Conservation (phyloP, 30 jellyfish, hydroid and myxozoan genomes). For the Phacellophora camtschatica region DNA sequence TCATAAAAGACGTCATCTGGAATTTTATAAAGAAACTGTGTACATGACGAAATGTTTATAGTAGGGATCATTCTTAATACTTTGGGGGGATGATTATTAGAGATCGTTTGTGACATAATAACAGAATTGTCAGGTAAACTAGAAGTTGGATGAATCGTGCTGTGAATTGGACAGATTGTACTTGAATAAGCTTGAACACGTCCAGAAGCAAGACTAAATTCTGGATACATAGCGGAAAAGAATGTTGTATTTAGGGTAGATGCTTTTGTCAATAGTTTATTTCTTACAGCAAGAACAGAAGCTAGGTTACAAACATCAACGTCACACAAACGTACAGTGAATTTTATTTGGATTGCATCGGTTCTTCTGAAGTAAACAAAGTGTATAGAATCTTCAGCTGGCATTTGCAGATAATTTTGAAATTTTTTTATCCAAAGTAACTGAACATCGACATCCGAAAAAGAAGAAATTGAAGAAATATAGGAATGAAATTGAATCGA, state of each 20-base stretch:
- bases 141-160: background rate
- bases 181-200: background rate
- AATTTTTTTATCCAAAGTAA: conserved; percentile 48
- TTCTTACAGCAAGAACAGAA: background rate
- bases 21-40: conserved; percentile 14
- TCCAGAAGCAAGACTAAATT: conserved; percentile 74
- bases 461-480: conserved; percentile 15
- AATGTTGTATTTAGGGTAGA: conserved; percentile 60
- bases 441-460: conserved; percentile 51
- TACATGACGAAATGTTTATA: conserved; percentile 51
- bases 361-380: conserved; percentile 23
- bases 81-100: conserved; percentile 1
- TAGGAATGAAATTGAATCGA: conserved; percentile 45
- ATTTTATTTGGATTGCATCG: conserved; percentile 22
- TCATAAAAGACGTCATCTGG: conserved; percentile 78
- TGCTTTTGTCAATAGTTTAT: conserved; percentile 14
- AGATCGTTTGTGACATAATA: background rate
- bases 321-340: conserved; percentile 25
- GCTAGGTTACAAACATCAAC: conserved; percentile 42
- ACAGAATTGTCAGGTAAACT: background rate
- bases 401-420: background rate
- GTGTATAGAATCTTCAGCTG: background rate
- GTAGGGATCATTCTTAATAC: conserved; percentile 18
- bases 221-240: conserved; percentile 86
- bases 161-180: conserved; percentile 2